Evolutionary conservation across 2,888 invertebrate genomes (phyloP), one percentile per base, ranked within the genome.

Genomic region (Apodemia duryi): DNA sequence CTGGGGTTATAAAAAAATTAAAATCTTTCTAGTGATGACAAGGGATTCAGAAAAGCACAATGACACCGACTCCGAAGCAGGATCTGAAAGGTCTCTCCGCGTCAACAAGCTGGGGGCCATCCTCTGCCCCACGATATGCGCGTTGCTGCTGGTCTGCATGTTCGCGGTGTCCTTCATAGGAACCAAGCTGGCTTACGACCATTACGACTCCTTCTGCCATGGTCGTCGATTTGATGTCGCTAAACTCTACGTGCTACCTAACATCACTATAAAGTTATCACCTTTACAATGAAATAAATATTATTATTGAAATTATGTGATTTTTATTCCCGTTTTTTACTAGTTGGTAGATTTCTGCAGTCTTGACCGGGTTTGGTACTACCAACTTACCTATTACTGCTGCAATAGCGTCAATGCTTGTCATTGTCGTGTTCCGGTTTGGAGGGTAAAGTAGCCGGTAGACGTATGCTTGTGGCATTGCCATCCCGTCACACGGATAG

Each of bases 101-200:
- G 73, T 74, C 2, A 80, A 74, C 73, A 85, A 82, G 67, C 72
- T 88, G 1, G 77, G 81, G 4, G 89, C 90, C 0, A 80, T 89
- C 11, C 73, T 91, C 21, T 88, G 89, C 62, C 90, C 90, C 0
- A 79, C 82, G 0, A 69, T 84, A 0, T 91, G 90, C 64, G 90
- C 91, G 0, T 68, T 91, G 0, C 71, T 88, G 0, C 75, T 90
- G 0, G 81, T 88, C 10, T 76, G 76, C 61, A 69, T 81, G 13
- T 84, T 89, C 70, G 80, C 80, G 0, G 69, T 82, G 0, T 81
- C 81, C 3, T 90, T 85, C 70, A 70, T 90, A 1, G 86, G 82
- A 0, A 76, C 77, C 1, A 86, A 83, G 66, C 67, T 90, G 46
- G 81, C 81, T 0, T 86, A 85, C 69, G 88, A 88, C 7, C 82